A percentile compares a stretch with the other conserved stretches of the same genome.
Conservation (phyloP, 2,797 vertebrate genomes). For the Salmo trutta region DNA sequence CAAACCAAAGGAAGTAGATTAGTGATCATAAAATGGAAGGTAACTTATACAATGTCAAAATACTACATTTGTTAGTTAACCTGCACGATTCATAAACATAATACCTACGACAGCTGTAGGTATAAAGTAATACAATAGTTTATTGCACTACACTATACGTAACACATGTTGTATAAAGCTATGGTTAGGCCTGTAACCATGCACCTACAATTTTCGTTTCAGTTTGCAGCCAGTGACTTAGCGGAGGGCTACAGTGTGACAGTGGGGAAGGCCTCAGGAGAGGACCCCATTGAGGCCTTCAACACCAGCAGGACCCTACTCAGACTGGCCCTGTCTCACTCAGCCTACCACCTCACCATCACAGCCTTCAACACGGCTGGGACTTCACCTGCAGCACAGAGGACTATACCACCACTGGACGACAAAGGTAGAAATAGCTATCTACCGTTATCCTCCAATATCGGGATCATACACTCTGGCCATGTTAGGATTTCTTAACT, state of each 20-base stretch:
- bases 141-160: no score
- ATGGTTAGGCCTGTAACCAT: neutral
- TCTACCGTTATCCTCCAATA: neutral
- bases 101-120: no score
- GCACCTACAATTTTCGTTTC: neutral
- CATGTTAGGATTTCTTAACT: neutral
- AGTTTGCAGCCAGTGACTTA: constrained; percentile 62
- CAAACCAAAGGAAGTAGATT: constrained; percentile 60
- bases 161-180: no score
- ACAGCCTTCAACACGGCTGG: constrained; percentile 63
- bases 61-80: no score
- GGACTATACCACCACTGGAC: constrained; percentile 19
- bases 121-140: no score
- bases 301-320: constrained; percentile 34
- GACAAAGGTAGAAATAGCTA: constrained; percentile 2
- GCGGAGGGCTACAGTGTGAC: constrained; percentile 63
- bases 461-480: neutral
- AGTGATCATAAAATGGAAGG: constrained; percentile 79
- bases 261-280: constrained; percentile 71
- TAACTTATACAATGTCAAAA: constrained; percentile 45
- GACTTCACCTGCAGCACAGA: constrained; percentile 54
- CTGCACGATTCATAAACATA: no score
- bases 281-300: neutral
- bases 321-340: constrained; percentile 67
- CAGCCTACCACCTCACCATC: constrained; percentile 63